Conservation (phyloP, 2,113 vertebrate genomes). For the Laterallus jamaicensis region DNA sequence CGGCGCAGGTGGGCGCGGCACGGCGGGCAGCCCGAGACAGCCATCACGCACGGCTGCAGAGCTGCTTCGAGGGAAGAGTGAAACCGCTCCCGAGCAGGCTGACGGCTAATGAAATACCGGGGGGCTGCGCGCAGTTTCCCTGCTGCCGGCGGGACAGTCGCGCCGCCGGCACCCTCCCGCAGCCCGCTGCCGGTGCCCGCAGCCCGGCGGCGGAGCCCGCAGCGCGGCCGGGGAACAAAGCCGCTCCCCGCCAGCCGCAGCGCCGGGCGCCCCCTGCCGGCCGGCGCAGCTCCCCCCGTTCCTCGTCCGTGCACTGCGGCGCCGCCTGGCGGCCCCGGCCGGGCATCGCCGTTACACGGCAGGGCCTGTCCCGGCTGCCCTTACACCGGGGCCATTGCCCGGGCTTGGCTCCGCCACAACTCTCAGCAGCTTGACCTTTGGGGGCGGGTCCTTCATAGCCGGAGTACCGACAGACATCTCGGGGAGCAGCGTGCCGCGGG, state of each 20-base stretch:
- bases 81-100: constrained; percentile 11
- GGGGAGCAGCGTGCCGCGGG: not conserved
- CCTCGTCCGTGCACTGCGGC: not conserved
- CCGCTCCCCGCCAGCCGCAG: not conserved
- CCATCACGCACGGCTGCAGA: constrained; percentile 49
- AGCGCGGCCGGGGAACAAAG: no score
- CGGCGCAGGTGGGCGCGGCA: not conserved
- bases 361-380: not conserved
- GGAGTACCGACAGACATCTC: no score
- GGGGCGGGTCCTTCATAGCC: no score
- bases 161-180: not conserved
- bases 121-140: not conserved
- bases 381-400: not conserved
- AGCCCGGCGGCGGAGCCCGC: not conserved
- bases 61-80: not conserved
- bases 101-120: constrained; percentile 56
- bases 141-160: no score
- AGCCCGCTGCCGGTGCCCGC: not conserved
- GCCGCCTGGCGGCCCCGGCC: not conserved
- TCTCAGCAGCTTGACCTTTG: not conserved
- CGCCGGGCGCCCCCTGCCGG: not conserved
- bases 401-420: not conserved
- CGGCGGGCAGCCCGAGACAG: constrained; percentile 23
- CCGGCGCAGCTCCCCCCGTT: no score
- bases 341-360: fast-evolving